Evolutionary conservation across 2,888 invertebrate genomes (phyloP).

Genomic region (Rhabditoides inermis): DNA sequence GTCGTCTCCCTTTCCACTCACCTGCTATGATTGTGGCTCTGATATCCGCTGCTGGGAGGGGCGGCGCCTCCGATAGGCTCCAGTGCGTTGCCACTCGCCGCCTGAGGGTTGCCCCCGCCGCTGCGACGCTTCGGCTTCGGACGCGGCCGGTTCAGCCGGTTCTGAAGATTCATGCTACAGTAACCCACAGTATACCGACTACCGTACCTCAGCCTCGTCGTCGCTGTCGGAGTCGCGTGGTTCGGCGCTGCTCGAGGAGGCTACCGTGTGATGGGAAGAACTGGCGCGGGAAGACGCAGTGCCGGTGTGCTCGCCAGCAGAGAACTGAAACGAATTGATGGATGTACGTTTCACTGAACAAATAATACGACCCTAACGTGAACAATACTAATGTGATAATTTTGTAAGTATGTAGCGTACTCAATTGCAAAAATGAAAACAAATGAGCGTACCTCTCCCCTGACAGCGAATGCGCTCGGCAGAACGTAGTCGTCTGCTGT

Average conservation of each 20-base stretch:
- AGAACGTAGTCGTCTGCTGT: slow-evolving; percentile 45
- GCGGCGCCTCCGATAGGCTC: slow-evolving; percentile 11
- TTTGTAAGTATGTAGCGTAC: too few species aligned
- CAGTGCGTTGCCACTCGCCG: slow-evolving; percentile 11
- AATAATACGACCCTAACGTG: too few species aligned
- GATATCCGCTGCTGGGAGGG: slow-evolving; percentile 43
- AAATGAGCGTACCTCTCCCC: not conserved
- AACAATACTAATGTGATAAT: too few species aligned
- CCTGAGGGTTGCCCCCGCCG: slow-evolving; percentile 9
- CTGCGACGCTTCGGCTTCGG: slow-evolving; percentile 3
- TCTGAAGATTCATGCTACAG: not conserved
- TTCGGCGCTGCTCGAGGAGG: slow-evolving; percentile 24
- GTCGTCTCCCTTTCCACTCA: not conserved
- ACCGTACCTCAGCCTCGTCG: slow-evolving; percentile 9
- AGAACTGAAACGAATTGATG: slow-evolving; percentile 12
- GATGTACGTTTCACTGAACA: too few species aligned
- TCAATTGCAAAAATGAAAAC: not conserved
- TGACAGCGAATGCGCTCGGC: slow-evolving; percentile 26
- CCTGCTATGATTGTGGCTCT: slow-evolving; percentile 38
- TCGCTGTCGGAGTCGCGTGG: slow-evolving; percentile 28
- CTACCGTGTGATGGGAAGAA: too few species aligned
- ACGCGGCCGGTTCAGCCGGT: not conserved
- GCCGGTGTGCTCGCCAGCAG: slow-evolving; percentile 25
- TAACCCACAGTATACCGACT: slow-evolving; percentile 3
- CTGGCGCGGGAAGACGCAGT: slow-evolving; percentile 23